These are phyloP conservation scores for Craniophora ligustri DNA, from an alignment of 2,888 invertebrate species.

Conservation along the genomic window DNA sequence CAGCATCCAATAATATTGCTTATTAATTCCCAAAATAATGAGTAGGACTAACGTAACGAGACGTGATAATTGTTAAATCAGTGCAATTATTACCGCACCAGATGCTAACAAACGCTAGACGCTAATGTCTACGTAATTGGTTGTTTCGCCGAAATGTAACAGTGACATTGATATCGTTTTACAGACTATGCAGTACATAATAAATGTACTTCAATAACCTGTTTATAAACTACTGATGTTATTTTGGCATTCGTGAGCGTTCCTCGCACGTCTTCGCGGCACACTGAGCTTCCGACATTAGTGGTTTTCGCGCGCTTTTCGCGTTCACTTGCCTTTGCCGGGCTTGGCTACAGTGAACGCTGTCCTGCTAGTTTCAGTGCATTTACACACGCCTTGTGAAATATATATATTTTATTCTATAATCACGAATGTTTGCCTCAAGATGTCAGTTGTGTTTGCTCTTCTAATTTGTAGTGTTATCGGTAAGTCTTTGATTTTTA, in stretches of 20 bases:
- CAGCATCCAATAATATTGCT: no score
- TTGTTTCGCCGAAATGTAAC: constrained; percentile 33
- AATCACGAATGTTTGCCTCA: constrained; percentile 64
- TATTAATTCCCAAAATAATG: neutral
- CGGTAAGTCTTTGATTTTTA: constrained; percentile 61
- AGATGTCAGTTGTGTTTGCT: constrained; percentile 65
- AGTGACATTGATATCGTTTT: constrained; percentile 50
- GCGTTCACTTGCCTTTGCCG: constrained; percentile 67
- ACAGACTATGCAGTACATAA: constrained; percentile 32
- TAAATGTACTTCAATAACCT: constrained; percentile 48
- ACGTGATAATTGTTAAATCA: constrained; percentile 40
- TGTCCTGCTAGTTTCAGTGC: constrained; percentile 18
- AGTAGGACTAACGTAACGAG: constrained; percentile 11
- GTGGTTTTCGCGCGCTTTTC: constrained; percentile 79
- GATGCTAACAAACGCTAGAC: constrained; percentile 24
- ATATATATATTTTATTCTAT: constrained; percentile 14
- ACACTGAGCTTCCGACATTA: constrained; percentile 58
- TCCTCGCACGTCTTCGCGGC: constrained; percentile 64
- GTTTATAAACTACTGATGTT: constrained; percentile 63
- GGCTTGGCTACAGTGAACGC: constrained; percentile 27
- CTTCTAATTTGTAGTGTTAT: constrained; percentile 63
- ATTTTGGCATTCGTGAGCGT: constrained; percentile 64
- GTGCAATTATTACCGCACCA: constrained; percentile 30
- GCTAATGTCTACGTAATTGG: constrained; percentile 40
- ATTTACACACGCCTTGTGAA: constrained; percentile 7